Conservation (phyloP, 30 jellyfish, hydroid and myxozoan species). For the Chrysaora quinquecirrha region DNA sequence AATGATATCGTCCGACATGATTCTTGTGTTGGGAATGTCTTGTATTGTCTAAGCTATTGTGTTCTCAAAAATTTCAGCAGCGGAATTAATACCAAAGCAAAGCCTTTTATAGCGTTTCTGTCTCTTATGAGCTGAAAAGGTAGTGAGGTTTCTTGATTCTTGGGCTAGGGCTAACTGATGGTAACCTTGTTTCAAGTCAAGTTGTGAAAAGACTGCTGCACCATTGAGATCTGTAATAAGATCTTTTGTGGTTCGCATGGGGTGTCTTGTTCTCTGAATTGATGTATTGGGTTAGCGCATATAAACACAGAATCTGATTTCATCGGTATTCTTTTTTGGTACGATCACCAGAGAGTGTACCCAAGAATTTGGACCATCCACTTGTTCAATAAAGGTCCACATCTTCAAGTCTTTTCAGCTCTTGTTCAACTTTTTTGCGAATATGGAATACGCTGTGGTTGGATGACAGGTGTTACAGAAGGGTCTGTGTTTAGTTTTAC, state of each 20-base stretch:
- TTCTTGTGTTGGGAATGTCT: not conserved
- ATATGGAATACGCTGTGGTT: conserved; percentile 55
- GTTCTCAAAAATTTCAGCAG: too few relatives aligned
- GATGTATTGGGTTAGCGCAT: too few relatives aligned
- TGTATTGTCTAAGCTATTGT: not conserved
- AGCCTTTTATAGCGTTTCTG: not conserved
- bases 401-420: conserved; percentile 55
- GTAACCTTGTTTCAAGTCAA: not conserved
- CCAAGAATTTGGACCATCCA: conserved; percentile 76
- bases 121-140: not conserved
- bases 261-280: conserved; percentile 5
- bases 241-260: not conserved
- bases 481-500: conserved; percentile 37
- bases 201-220: not conserved
- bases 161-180: not conserved
- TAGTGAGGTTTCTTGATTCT: too few relatives aligned
- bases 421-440: conserved; percentile 43
- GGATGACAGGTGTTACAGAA: conserved; percentile 55
- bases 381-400: conserved; percentile 73
- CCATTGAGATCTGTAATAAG: not conserved
- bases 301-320: too few relatives aligned
- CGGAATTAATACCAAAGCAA: too few relatives aligned
- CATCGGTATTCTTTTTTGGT: too few relatives aligned
- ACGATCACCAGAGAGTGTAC: too few relatives aligned
- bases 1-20: not conserved